Conservation (phyloP, 2,888 invertebrate species). For the Xanthia icteritia region DNA sequence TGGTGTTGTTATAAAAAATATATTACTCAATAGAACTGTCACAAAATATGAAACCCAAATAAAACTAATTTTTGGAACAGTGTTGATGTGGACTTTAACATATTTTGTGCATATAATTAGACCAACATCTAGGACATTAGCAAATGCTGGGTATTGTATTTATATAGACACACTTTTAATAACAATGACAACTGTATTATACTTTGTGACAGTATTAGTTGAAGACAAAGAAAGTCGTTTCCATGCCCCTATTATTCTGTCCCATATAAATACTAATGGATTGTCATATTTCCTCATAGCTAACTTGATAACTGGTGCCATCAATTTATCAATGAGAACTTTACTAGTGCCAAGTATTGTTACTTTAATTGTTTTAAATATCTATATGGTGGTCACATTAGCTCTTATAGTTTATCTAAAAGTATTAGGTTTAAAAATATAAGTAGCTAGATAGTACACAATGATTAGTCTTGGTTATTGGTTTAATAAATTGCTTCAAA, state of each 20-base stretch:
- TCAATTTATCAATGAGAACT: constrained; percentile 94
- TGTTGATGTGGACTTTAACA: constrained; percentile 84
- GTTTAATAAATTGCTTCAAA: neutral
- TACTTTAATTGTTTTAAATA: constrained; percentile 89
- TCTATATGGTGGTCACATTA: constrained; percentile 89
- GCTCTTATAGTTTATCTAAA: constrained; percentile 80
- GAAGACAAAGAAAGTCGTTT: constrained; percentile 70
- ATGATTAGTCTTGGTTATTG: neutral
- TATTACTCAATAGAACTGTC: constrained; percentile 82
- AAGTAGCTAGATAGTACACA: constrained; percentile 53
- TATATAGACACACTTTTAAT: constrained; percentile 93
- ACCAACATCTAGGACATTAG: constrained; percentile 94
- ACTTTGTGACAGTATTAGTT: constrained; percentile 86
- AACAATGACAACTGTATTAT: constrained; percentile 76
- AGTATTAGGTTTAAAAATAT: constrained; percentile 85
- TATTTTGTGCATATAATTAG: constrained; percentile 87
- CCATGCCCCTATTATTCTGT: constrained; percentile 90
- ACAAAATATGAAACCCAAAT: constrained; percentile 67
- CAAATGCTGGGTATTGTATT: constrained; percentile 95
- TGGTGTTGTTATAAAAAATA: constrained; percentile 92
- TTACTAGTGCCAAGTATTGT: constrained; percentile 80
- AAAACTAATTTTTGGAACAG: constrained; percentile 68
- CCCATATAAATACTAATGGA: constrained; percentile 95
- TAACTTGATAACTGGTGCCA: constrained; percentile 95
- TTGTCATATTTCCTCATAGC: constrained; percentile 95